Evolutionary conservation across 2,797 vertebrate genomes (phyloP), one percentile per base, ranked within the genome.

Genomic region (Gallinago nigripennis): DNA sequence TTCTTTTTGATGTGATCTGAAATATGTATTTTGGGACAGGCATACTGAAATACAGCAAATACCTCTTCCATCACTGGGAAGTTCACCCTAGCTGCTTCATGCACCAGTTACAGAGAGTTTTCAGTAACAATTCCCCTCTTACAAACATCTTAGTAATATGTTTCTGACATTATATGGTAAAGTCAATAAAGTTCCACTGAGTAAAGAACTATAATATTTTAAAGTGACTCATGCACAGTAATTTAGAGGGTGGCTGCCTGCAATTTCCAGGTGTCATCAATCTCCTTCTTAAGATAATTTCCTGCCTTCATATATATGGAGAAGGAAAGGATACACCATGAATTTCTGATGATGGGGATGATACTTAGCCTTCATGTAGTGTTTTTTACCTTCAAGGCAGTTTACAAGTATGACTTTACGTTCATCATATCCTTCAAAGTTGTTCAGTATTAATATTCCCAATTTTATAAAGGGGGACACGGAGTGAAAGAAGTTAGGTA

Each of bases 251-350:
- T 92, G 73, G 56, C 90, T 92, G 85, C 94, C 82, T 84, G 66
- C 70, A 82, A 77, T 96, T 94, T 94, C 92, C 94, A 94, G 78
- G 24, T 70, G 41, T 48, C 80, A 94, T 96, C 87, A 95, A 30
- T 96, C 92, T 95, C 58, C 70, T 45, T 27, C n/a, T 51, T 87
- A 94, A 86, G 54, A 88, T 96, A 91, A 95, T 96, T 94, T 94
- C 88, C 94, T 96, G 85, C 70, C 66, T 84, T 79, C 66, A 21
- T 60, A 31, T 79, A n/a, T 63, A 73, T 0, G 6, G 66, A 81
- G 73, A 58, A 92, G 79, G 70, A 94, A 88, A 94, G 91, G 80
- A n/a, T 79, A 79, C 35, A 39, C 56, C 48, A 25, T 73, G 89
- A 92, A 94, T 92, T 94, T 82, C 73, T 95, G 80, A 86, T 90